Percentiles rank a stretch among this genome's conserved stretches.
These are phyloP conservation scores for Plumapathes pennacea DNA, from an alignment of 92 coral and sea anemone genomes.

Conservation along the genomic window DNA sequence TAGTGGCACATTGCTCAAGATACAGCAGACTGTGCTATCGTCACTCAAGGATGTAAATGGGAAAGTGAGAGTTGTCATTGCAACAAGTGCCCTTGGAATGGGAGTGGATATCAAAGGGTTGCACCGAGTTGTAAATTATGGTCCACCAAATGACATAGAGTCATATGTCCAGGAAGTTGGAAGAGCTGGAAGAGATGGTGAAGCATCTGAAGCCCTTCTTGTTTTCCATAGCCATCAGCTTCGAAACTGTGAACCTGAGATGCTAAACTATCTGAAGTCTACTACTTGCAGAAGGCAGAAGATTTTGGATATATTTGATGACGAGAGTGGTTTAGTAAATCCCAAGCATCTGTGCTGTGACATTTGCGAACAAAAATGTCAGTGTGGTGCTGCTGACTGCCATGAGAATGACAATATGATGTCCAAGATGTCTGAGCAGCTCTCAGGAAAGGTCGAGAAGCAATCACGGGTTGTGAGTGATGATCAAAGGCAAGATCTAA, in stretches of 20 bases:
- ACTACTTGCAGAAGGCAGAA: conserved; percentile 1
- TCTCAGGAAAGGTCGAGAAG: neutral
- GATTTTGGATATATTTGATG: neutral
- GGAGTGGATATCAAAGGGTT: conserved; percentile 17
- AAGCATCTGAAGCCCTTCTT: neutral
- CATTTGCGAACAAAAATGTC: conserved; percentile 6
- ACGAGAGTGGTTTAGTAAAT: neutral
- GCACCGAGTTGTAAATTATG: conserved; percentile 9
- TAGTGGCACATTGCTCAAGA: conserved; percentile 9
- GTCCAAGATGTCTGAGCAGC: neutral
- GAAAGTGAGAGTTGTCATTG: conserved; percentile 11
- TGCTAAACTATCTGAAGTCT: conserved; percentile 9
- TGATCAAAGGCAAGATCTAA: too few species aligned
- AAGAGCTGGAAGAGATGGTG: conserved; percentile 35
- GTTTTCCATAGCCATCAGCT: conserved; percentile 13
- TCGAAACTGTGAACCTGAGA: conserved; percentile 4
- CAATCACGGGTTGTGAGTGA: too few species aligned
- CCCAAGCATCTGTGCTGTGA: conserved; percentile 27
- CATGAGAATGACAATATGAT: neutral
- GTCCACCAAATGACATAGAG: conserved; percentile 15
- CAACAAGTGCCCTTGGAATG: conserved; percentile 30
- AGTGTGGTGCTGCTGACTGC: conserved; percentile 20
- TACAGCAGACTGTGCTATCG: conserved; percentile 2
- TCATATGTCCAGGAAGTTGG: conserved; percentile 18
- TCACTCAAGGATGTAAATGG: conserved; percentile 15